Percentiles rank a stretch among this genome's conserved stretches.
phyloP scores from a whole-genome alignment of 64 coral and sea anemone genomes.

The Dendronephthya gigantea region DNA sequence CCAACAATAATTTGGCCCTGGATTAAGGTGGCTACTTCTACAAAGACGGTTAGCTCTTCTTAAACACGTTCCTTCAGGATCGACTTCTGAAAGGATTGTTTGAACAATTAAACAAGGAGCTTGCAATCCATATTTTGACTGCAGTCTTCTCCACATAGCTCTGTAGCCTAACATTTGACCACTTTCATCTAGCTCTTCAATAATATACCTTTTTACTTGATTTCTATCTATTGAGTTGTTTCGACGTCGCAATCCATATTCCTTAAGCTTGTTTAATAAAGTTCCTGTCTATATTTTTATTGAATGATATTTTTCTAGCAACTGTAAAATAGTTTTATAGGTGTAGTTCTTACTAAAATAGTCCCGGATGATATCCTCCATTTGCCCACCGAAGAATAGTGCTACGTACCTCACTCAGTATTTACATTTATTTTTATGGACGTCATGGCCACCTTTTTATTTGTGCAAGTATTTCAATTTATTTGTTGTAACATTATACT shows the following conservation, averaged over 20 bases:
- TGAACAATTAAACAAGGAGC: background rate
- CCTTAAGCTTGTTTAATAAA: background rate
- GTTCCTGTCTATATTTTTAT: background rate
- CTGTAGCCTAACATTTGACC: background rate
- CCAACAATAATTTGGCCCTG: background rate
- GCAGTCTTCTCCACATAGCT: background rate
- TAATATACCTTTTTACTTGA: background rate
- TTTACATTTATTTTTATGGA: too few species aligned
- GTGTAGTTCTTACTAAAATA: background rate
- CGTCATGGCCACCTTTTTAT: too few species aligned
- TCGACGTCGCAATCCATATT: background rate
- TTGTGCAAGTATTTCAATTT: too few species aligned
- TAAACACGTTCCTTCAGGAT: background rate
- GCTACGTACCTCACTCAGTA: too few species aligned
- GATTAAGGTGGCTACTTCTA: background rate
- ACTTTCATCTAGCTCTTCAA: background rate
- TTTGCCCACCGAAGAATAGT: too few species aligned
- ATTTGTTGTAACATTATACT: too few species aligned
- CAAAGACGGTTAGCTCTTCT: background rate
- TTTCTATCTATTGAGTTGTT: background rate
- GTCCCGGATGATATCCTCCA: background rate
- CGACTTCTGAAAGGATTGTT: background rate
- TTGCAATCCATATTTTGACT: background rate
- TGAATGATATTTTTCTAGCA: background rate
- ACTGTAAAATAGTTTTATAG: background rate